Conservation (phyloP, 2,888 invertebrate genomes). For the Sesamia inferens region DNA sequence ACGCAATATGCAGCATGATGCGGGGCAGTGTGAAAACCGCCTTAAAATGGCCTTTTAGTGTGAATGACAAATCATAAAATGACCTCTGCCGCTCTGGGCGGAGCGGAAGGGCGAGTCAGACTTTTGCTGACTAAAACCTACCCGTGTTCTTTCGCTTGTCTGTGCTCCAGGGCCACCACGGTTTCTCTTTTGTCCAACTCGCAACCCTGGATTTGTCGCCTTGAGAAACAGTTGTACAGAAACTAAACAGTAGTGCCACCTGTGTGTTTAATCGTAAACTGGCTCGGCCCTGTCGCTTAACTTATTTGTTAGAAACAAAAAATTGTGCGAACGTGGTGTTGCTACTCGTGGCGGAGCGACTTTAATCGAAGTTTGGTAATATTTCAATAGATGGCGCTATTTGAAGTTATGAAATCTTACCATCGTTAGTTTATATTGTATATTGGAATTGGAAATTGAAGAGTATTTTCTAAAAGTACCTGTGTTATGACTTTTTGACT, state of each 20-base stretch:
- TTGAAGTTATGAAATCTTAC: not conserved
- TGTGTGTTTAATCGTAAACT: not conserved
- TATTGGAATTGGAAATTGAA: too few relatives aligned
- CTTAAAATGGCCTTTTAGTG: too few relatives aligned
- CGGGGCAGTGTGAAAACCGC: too few relatives aligned
- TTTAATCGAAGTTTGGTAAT: not conserved
- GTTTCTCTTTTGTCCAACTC: too few relatives aligned
- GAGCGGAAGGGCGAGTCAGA: too few relatives aligned
- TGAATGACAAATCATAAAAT: too few relatives aligned
- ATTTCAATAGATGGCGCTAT: constrained; percentile 48
- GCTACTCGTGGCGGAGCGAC: constrained; percentile 1
- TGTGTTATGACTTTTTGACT: not conserved
- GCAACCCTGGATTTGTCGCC: too few relatives aligned
- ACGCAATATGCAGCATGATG: too few relatives aligned
- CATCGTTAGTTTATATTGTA: not conserved
- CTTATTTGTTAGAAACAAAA: not conserved
- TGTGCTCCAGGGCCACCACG: too few relatives aligned
- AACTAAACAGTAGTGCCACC: constrained; percentile 38
- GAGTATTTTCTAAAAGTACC: not conserved
- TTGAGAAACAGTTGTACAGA: not conserved
- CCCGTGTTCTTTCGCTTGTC: too few relatives aligned
- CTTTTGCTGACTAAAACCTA: too few relatives aligned
- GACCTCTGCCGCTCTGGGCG: too few relatives aligned
- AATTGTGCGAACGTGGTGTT: not conserved
- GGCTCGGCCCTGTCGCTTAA: not conserved